These are phyloP conservation scores for Anticlea derivata DNA, from an alignment of 2,888 invertebrate genomes.

Conservation along the genomic window DNA sequence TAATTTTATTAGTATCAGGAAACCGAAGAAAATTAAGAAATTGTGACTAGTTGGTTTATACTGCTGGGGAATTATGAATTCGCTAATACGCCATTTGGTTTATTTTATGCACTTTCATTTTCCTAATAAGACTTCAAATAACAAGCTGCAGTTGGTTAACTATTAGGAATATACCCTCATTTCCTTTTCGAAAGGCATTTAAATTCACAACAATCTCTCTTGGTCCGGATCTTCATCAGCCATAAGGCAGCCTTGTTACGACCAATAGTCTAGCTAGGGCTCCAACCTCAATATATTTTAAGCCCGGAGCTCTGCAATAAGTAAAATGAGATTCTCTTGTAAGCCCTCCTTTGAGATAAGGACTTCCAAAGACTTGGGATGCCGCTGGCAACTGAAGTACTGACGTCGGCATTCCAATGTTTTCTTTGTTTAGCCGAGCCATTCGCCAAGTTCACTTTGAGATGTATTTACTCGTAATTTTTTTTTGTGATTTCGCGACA, in stretches of 20 bases:
- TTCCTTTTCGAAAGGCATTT: too few relatives aligned
- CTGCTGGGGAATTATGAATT: too few relatives aligned
- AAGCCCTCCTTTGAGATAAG: conserved; percentile 48
- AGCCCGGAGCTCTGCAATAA: conserved; percentile 48
- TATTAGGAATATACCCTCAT: too few relatives aligned
- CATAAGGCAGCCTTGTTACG: conserved; percentile 17
- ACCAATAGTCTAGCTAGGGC: conserved; percentile 23
- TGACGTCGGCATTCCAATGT: conserved; percentile 24
- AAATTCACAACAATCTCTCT: not conserved
- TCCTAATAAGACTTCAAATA: not conserved
- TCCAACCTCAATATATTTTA: conserved; percentile 43
- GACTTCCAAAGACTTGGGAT: conserved; percentile 38
- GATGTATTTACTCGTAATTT: conserved; percentile 7
- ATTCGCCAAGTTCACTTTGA: conserved; percentile 16
- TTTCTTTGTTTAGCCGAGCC: conserved; percentile 20
- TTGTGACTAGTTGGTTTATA: too few relatives aligned
- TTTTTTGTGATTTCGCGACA: not conserved
- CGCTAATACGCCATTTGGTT: not conserved
- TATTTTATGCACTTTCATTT: not conserved
- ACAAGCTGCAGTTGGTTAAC: too few relatives aligned
- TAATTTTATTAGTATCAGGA: conserved; percentile 3
- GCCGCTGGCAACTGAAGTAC: conserved; percentile 25
- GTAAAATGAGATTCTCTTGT: conserved; percentile 45
- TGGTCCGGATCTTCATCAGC: conserved; percentile 7
- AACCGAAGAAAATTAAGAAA: too few relatives aligned